Base-by-base conservation (phyloP, 1,140 invertebrate genomes). In the Cotesia chilonis region DNA sequence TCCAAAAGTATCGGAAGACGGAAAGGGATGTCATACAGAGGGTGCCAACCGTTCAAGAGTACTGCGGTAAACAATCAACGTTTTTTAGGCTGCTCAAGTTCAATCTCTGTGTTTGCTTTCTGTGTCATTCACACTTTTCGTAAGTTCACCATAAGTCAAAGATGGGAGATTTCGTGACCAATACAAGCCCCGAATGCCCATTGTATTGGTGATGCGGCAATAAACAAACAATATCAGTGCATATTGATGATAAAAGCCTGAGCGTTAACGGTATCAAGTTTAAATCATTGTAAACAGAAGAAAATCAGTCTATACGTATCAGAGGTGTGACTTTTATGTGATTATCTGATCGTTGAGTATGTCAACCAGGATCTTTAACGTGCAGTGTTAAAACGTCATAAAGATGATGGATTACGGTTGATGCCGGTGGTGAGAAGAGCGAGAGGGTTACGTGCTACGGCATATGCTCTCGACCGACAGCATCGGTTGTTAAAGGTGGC, bases 341-440 rank as follows among this genome's bases (percentile, higher is more conserved):
- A 82, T 84, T 83, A 85, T 84, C 84, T 81, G 83, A 84, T 85
- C 77, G 78, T 72, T 68, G 69, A 74, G 64, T 69, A 71, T 77
- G 74, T 71, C 77, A 68, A 75, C 74, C 65, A 73, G 79, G 77
- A 81, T 80, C 82, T 81, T 84, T 83, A 77, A 81, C 82, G 81
- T 74, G 77, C 76, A 79, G 81, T 83, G 84, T 81, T 71, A 80
- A 83, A 83, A 78, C 82, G 83, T 83, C 83, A 80, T 75, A 73
- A 67, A 61, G 51, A 83, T 85, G 83, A 85, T 85, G 81, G 83
- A 85, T 85, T 78, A 75, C 74, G 54, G 71, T 72, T 70, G 74
- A 55, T 68, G 75, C 69, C 52, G 28, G 51, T n/a, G 20, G 14
- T 35, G 28, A 63, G 51, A 37, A 69, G 36, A 66, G 35, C 57